Conservation (phyloP, 1,140 invertebrate genomes). For the Drosophila orena region DNA sequence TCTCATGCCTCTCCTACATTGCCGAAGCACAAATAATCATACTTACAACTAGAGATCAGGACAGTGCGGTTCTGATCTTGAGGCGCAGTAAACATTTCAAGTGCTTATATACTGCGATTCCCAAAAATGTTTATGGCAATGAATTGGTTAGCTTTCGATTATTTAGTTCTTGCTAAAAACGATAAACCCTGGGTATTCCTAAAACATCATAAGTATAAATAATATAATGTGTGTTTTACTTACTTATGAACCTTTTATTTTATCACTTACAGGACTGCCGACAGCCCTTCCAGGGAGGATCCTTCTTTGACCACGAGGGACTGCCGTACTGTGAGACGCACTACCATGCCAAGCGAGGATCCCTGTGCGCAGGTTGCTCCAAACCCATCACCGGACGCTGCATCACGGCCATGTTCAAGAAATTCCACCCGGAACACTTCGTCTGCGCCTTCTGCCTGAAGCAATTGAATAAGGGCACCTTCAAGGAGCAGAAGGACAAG, state of each 20-base stretch:
- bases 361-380: conserved; percentile 98
- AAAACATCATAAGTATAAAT: no score
- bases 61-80: conserved; percentile 15
- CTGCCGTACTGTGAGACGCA: conserved; percentile 99
- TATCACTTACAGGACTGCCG: conserved; percentile 92
- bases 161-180: no score
- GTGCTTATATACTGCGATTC: conserved; percentile 4
- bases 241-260: neutral
- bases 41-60: conserved; percentile 13
- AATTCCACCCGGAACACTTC: conserved; percentile 99
- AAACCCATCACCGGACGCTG: conserved; percentile 98
- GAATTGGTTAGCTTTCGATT: no score
- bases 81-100: conserved; percentile 47
- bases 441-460: conserved; percentile 97
- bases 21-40: conserved; percentile 12
- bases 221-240: neutral
- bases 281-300: conserved; percentile 96
- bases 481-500: conserved; percentile 99
- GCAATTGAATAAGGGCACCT: conserved; percentile 98
- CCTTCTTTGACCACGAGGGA: conserved; percentile 98
- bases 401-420: conserved; percentile 99
- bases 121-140: conserved; percentile 4
- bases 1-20: conserved; percentile 10
- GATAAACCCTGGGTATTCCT: no score
- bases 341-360: conserved; percentile 98